These are phyloP conservation scores for Macroteleia sp. DNA, from an alignment of 2,888 invertebrate genomes.

Conservation along the genomic window DNA sequence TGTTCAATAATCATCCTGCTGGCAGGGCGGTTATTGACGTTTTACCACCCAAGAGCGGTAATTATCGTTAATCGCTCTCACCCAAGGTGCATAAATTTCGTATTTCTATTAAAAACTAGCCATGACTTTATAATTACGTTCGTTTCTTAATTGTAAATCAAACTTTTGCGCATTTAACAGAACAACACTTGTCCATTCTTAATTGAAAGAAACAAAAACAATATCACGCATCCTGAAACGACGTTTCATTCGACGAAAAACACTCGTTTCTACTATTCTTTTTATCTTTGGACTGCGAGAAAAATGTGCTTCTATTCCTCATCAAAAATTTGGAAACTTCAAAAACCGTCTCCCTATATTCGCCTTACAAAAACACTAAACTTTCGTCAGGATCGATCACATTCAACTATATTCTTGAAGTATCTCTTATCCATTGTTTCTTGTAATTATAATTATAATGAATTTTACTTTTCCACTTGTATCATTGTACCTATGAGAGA, in stretches of 20 bases:
- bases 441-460: no score
- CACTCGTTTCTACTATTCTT: background rate
- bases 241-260: constrained; percentile 34
- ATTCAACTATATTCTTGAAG: constrained; percentile 14
- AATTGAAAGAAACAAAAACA: constrained; percentile 10
- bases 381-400: constrained; percentile 9
- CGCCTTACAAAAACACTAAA: constrained; percentile 17
- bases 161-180: constrained; percentile 4
- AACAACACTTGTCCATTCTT: constrained; percentile 14
- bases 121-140: no score
- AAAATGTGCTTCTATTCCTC: constrained; percentile 16
- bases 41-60: no score
- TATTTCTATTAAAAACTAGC: no score
- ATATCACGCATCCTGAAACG: constrained; percentile 22
- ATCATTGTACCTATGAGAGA: constrained; percentile 30
- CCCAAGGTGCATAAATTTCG: no score
- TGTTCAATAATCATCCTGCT: no score
- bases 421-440: background rate
- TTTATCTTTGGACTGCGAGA: constrained; percentile 31
- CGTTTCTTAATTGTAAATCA: no score
- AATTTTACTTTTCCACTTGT: background rate
- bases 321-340: constrained; percentile 15
- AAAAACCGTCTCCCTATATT: constrained; percentile 9
- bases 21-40: no score
- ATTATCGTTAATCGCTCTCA: no score